A percentile compares a stretch with the other conserved stretches of the same genome.
Conservation (phyloP, 2,797 vertebrate genomes). For the Carapus acus region DNA sequence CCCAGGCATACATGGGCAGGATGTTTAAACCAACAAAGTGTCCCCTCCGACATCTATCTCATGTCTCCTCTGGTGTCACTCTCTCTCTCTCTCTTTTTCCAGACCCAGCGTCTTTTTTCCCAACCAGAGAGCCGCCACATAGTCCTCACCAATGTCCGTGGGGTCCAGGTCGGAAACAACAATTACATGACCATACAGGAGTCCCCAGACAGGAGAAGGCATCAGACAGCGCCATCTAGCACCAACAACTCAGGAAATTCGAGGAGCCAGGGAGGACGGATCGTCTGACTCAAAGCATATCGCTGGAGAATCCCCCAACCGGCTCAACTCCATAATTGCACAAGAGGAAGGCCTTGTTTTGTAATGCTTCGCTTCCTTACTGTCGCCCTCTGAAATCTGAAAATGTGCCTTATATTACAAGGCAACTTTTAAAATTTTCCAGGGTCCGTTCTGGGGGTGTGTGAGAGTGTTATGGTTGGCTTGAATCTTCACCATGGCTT, state of each 20-base stretch:
- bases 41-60: too few species aligned
- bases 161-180: slow-evolving; percentile 56
- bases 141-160: slow-evolving; percentile 14
- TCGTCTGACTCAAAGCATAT: neutral
- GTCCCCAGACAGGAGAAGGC: slow-evolving; percentile 33
- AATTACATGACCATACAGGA: slow-evolving; percentile 56
- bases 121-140: slow-evolving; percentile 31
- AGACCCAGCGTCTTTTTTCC: slow-evolving; percentile 51
- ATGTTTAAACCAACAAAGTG: too few species aligned
- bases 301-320: neutral
- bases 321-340: neutral
- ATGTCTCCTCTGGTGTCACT: neutral
- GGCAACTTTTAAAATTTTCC: too few species aligned
- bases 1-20: too few species aligned
- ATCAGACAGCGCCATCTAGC: slow-evolving; percentile 60
- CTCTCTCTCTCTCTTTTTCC: neutral
- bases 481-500: slow-evolving; percentile 6
- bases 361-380: neutral
- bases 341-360: slow-evolving; percentile 3
- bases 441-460: too few species aligned
- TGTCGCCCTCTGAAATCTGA: too few species aligned
- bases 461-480: neutral
- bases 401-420: too few species aligned
- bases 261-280: slow-evolving; percentile 2
- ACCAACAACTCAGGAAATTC: slow-evolving; percentile 1